Conservation (phyloP, 2,797 vertebrate genomes). For the Pantherophis alleghaniensis region DNA sequence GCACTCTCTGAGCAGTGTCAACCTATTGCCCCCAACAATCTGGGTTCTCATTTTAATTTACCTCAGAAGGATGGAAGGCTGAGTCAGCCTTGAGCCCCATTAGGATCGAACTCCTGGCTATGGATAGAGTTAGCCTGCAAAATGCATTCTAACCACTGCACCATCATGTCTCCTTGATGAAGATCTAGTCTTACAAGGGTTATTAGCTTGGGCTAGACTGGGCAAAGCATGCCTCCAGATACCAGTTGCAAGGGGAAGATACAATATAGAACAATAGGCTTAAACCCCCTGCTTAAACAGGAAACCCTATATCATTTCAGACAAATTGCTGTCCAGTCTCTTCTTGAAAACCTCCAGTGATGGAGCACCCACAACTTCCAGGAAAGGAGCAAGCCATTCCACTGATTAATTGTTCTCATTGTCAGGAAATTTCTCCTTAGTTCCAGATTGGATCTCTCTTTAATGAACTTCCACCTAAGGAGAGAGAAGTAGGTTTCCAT, state of each 20-base stretch:
- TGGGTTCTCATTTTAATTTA: background rate
- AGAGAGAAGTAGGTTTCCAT: background rate
- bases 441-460: background rate
- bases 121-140: background rate
- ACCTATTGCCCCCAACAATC: background rate
- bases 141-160: background rate
- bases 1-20: background rate
- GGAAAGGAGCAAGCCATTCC: background rate
- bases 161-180: background rate
- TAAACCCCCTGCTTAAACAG: background rate
- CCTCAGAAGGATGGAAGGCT: background rate
- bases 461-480: background rate
- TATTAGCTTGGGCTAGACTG: background rate
- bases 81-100: background rate
- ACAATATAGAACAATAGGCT: background rate
- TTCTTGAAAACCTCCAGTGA: background rate
- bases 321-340: background rate
- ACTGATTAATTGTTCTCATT: background rate
- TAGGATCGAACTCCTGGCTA: background rate
- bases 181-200: background rate
- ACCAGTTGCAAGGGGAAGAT: background rate
- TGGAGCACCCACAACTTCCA: background rate
- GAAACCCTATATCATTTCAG: background rate
- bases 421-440: background rate
- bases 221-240: background rate